These are phyloP conservation scores for Fragum fragum DNA, from an alignment of 2,888 invertebrate genomes.

Conservation along the genomic window DNA sequence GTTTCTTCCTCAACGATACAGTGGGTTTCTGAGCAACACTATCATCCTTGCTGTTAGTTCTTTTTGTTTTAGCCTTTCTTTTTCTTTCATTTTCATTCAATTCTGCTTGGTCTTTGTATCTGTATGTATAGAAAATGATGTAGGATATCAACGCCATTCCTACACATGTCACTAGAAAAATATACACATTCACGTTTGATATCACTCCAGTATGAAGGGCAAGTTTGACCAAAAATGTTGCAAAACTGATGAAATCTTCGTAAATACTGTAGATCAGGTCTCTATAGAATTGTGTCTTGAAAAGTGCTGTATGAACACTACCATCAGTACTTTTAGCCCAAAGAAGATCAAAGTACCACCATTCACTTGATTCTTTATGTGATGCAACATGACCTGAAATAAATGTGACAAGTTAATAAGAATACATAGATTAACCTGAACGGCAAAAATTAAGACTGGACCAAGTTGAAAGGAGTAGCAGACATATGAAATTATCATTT, in stretches of 20 bases:
- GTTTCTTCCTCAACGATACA: background rate
- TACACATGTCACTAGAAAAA: background rate
- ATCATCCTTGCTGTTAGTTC: slow-evolving; percentile 2
- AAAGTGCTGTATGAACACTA: background rate
- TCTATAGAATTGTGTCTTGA: slow-evolving; percentile 2
- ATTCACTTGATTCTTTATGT: background rate
- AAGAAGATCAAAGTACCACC: slow-evolving; percentile 12
- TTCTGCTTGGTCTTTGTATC: slow-evolving; percentile 4
- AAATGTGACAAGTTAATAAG: too few species aligned
- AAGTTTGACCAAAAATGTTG: background rate
- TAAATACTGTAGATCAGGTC: slow-evolving; percentile 16
- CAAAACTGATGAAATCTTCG: slow-evolving; percentile 1
- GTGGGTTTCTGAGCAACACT: background rate
- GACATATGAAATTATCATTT: too few species aligned
- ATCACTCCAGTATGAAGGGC: background rate
- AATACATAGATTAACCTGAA: too few species aligned
- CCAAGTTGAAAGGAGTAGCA: too few species aligned
- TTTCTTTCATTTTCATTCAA: background rate
- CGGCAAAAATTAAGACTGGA: too few species aligned
- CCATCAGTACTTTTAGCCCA: slow-evolving; percentile 13
- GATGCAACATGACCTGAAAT: slow-evolving; percentile 11
- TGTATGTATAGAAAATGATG: slow-evolving; percentile 6
- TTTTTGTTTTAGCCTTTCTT: background rate
- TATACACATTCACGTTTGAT: background rate
- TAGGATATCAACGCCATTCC: background rate